Evolutionary conservation across 2,113 vertebrate species (phyloP).

Genomic region (Plecturocebus donacophilus): DNA sequence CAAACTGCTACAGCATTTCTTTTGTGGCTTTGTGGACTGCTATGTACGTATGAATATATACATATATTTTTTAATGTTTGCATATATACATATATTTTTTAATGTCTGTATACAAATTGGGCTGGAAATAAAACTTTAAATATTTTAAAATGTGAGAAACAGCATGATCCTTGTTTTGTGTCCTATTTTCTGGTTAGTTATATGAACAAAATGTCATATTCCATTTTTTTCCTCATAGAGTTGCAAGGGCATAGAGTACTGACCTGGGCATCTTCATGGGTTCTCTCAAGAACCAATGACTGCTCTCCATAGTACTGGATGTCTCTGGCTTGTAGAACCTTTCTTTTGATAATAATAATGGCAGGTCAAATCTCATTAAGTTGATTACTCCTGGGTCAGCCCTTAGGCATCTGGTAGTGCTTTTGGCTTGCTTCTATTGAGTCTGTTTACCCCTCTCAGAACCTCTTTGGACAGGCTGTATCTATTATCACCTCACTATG

Average conservation of each 20-base stretch:
- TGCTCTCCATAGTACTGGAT: background rate
- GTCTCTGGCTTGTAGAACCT: background rate
- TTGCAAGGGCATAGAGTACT: background rate
- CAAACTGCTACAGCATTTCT: background rate
- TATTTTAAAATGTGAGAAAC: background rate
- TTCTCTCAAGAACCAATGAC: background rate
- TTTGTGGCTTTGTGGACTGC: background rate
- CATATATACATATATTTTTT: background rate
- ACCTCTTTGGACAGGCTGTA: background rate
- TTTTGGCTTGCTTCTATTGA: background rate
- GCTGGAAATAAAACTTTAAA: background rate
- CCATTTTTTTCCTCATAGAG: background rate
- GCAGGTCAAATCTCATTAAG: background rate
- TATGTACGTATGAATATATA: background rate
- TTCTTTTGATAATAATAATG: background rate
- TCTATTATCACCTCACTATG: background rate
- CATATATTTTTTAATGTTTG: background rate
- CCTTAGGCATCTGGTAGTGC: too few species aligned
- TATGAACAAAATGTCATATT: background rate
- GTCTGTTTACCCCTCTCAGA: background rate
- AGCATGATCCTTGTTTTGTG: background rate
- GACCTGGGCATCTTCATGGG: background rate
- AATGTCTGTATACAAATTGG: background rate
- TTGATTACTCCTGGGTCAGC: background rate
- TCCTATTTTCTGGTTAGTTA: background rate